Evolutionary conservation across 2,797 vertebrate species (phyloP).

Genomic region (Rhincodon typus): DNA sequence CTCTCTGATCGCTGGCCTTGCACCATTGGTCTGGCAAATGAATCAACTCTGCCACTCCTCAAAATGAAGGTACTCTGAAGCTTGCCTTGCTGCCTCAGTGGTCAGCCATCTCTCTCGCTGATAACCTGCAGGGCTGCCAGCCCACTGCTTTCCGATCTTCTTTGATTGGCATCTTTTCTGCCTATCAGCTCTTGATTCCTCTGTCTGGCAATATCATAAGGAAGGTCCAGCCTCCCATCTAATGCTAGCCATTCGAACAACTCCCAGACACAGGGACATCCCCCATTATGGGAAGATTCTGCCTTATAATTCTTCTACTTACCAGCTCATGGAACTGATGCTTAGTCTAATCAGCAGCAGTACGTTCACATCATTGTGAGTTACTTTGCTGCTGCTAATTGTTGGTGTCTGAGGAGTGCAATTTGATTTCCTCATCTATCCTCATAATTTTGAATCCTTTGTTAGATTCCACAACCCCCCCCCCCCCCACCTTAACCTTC

Average conservation of each 20-base stretch:
- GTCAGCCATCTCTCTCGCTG: not conserved
- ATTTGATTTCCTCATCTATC: not conserved
- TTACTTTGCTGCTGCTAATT: not conserved
- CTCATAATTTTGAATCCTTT: not conserved
- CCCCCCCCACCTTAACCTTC: not conserved
- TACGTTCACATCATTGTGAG: not conserved
- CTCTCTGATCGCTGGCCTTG: not conserved
- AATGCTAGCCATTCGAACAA: not conserved
- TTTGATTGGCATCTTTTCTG: not conserved
- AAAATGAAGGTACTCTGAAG: not conserved
- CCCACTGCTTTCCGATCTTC: not conserved
- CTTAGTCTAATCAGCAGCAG: not conserved
- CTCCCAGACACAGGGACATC: not conserved
- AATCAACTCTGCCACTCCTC: not conserved
- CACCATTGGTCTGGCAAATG: not conserved
- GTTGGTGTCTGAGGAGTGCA: not conserved
- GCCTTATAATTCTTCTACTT: not conserved
- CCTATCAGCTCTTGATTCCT: not conserved
- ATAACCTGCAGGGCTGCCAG: not conserved
- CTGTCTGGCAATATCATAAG: not conserved
- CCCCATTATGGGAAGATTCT: not conserved
- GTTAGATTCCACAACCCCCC: not conserved
- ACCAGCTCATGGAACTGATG: not conserved
- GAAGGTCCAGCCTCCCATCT: not conserved
- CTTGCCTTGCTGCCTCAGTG: not conserved